Evolutionary conservation across 2,797 vertebrate genomes (phyloP).

Genomic region (Oreochromis mossambicus): DNA sequence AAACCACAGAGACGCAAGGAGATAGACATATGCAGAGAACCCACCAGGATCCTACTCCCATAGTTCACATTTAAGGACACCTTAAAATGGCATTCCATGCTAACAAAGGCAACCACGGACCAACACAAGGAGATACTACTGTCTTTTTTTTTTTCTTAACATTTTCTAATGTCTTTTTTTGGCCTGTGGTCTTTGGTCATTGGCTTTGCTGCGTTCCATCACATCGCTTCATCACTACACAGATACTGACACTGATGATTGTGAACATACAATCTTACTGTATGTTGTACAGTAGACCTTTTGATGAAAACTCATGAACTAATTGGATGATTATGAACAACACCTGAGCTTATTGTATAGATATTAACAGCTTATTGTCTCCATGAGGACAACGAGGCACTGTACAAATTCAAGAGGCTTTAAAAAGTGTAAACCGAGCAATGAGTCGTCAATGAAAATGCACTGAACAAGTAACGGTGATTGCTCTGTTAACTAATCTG

Average conservation of each 20-base stretch:
- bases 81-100: background rate
- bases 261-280: background rate
- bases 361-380: slow-evolving; percentile 18
- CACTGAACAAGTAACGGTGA: slow-evolving; percentile 19
- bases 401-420: slow-evolving; percentile 40
- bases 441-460: slow-evolving; percentile 21
- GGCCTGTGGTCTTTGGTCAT: slow-evolving; percentile 24
- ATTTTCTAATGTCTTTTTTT: slow-evolving; percentile 35
- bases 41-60: slow-evolving; percentile 9
- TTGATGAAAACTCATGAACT: slow-evolving; percentile 3
- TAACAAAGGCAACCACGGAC: slow-evolving; percentile 12
- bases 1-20: background rate
- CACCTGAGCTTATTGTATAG: slow-evolving; percentile 14
- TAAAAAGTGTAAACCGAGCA: slow-evolving; percentile 26
- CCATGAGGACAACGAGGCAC: slow-evolving; percentile 26
- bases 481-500: slow-evolving; percentile 19
- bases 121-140: background rate
- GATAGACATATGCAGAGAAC: slow-evolving; percentile 20
- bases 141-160: slow-evolving; percentile 30
- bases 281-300: background rate
- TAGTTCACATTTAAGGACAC: slow-evolving; percentile 15
- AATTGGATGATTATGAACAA: slow-evolving; percentile 18
- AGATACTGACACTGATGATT: background rate
- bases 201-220: slow-evolving; percentile 36
- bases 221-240: slow-evolving; percentile 12